phyloP scores from a whole-genome alignment of 2,113 vertebrate species.

The Anser cygnoides region DNA sequence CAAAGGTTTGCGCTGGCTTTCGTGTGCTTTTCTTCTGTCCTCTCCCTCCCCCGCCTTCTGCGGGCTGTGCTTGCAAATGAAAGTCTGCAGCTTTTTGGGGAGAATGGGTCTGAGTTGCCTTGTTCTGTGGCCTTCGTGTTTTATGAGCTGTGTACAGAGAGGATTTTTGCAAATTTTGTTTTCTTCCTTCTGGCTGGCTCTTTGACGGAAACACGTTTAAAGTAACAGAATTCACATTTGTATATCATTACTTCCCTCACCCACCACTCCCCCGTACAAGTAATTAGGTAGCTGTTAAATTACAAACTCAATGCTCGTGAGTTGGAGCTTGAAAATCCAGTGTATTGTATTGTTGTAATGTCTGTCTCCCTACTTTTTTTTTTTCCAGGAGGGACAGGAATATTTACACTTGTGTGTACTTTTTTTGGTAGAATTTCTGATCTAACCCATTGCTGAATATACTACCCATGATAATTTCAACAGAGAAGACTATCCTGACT shows the following conservation, averaged over 20 bases:
- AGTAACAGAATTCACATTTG: rapidly evolving
- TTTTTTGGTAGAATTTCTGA: not conserved
- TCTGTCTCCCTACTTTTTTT: not conserved
- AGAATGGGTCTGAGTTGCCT: not conserved
- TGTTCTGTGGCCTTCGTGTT: not conserved
- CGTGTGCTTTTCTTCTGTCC: not conserved
- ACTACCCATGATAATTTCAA: not conserved
- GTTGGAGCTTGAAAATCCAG: not conserved
- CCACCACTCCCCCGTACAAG: not conserved
- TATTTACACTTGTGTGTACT: not conserved
- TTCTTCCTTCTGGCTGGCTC: not conserved
- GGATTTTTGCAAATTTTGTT: not conserved
- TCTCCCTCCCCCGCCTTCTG: not conserved
- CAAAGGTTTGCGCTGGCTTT: not conserved
- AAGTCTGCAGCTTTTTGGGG: not conserved
- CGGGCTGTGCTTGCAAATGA: not conserved
- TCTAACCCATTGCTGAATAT: not conserved
- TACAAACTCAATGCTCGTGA: not conserved
- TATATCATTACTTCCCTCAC: not conserved
- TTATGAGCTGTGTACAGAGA: not conserved
- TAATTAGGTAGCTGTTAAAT: not conserved
- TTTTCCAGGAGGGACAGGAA: not conserved
- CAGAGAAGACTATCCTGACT: not conserved
- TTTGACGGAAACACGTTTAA: not conserved
- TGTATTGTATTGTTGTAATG: not conserved